Evolutionary conservation across 2,888 invertebrate species (phyloP), one percentile per base, ranked within the genome.

Genomic region (Acronicta alni): DNA sequence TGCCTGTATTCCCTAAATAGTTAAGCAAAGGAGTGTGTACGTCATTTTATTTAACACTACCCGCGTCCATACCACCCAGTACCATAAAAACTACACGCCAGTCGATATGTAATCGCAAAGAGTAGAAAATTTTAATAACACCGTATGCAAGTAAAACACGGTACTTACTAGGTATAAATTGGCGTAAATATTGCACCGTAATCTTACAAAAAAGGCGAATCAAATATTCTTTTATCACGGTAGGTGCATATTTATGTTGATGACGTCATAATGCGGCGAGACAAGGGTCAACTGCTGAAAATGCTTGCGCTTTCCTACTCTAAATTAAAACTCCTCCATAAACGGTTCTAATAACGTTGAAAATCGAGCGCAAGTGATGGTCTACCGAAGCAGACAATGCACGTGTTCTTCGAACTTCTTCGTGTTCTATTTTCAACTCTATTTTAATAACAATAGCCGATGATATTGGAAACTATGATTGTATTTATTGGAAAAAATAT

Each of bases 181-280:
- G 45, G 58, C 23, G 56, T 65, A 51, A 61, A 65, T 44, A 65
- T 44, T 16, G 16, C 12, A 62, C 39, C 42, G 41, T 47, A 30
- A 54, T 55, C 44, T 61, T 41, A 54, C 37, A 48, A 51, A 45
- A 63, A 66, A 48, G 48, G 57, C 49, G 35, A 62, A 64, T 77
- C 57, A 75, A 76, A 77, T 67, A 66, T 62, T 57, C 56, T 66
- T 70, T 61, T 17, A 70, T 56, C 72, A 76, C 77, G 75, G 30
- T 47, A 77, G 14, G 39, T 67, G 77, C 67, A 66, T 43, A 66
- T 69, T 65, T 67, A 70, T 57, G 16, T 30, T 32, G 16, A 16
- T 68, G 55, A 54, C 68, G 57, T 68, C 30, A 47, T 39, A n/a
- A 14, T 15, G 37, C 18, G 32, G 32, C 32, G 32, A 32, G 32